phyloP scores from a whole-genome alignment of 2,888 invertebrate genomes.

The Eucera pruinosa region DNA sequence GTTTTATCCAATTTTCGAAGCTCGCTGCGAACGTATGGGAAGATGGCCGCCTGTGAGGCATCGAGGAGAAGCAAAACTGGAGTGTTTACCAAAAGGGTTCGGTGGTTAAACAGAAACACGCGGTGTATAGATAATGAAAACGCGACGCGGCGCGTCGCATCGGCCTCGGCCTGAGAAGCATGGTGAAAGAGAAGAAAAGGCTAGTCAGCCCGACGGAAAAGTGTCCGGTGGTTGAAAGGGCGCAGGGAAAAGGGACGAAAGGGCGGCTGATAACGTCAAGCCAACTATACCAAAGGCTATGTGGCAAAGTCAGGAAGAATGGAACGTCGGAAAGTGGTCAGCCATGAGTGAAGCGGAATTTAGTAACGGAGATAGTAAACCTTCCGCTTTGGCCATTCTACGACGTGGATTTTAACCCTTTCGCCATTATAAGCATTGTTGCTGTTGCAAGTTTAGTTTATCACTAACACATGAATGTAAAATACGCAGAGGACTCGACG shows the following conservation, averaged over 20 bases:
- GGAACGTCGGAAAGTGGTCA: conserved; percentile 9
- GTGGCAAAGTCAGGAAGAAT: neutral
- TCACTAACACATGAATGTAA: too few species aligned
- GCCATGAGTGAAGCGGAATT: neutral
- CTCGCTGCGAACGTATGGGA: conserved; percentile 12
- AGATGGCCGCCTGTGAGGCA: conserved; percentile 60
- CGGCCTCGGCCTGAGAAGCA: conserved; percentile 26
- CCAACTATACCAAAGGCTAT: too few species aligned
- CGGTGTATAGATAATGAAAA: conserved; percentile 73
- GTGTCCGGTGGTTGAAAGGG: conserved; percentile 23
- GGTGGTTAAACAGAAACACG: conserved; percentile 77
- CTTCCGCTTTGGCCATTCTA: neutral
- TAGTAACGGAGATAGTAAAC: neutral
- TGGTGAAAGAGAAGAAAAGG: conserved; percentile 40
- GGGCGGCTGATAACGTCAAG: conserved; percentile 25
- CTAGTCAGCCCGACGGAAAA: conserved; percentile 28
- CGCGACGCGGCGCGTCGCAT: conserved; percentile 54
- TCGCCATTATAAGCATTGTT: too few species aligned
- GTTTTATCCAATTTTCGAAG: conserved; percentile 12
- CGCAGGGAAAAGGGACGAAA: conserved; percentile 2
- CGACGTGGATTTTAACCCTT: too few species aligned
- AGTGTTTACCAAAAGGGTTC: conserved; percentile 73
- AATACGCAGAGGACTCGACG: too few species aligned
- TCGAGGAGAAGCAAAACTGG: conserved; percentile 68
- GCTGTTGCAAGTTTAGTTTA: too few species aligned